Evolutionary conservation across 2,113 vertebrate species (phyloP).

Genomic region (Planiliza haematocheilus): DNA sequence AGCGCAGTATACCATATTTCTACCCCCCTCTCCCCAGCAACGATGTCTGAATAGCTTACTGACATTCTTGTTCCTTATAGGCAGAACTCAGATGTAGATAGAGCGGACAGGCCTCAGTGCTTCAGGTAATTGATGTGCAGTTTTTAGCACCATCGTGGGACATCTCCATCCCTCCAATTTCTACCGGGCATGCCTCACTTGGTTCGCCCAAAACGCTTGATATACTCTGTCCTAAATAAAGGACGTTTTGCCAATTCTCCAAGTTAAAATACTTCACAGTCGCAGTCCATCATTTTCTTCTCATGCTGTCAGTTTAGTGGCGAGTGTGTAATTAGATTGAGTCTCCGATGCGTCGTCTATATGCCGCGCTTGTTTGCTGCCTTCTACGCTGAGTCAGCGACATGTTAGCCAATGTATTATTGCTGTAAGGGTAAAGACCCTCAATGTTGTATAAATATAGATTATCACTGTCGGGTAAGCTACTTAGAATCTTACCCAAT

Average conservation of each 20-base stretch:
- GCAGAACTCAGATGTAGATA: conserved; percentile 57
- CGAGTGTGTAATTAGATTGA: conserved; percentile 34
- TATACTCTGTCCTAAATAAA: conserved; percentile 66
- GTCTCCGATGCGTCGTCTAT: neutral
- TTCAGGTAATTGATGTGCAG: conserved; percentile 79
- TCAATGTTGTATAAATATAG: conserved; percentile 24
- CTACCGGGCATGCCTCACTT: conserved; percentile 50
- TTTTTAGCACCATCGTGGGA: conserved; percentile 78
- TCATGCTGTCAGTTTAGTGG: conserved; percentile 28
- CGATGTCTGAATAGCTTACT: conserved; percentile 42
- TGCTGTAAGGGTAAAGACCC: conserved; percentile 4
- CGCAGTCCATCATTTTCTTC: conserved; percentile 33
- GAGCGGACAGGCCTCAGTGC: conserved; percentile 72
- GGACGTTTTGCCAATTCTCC: conserved; percentile 61
- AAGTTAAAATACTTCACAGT: conserved; percentile 51
- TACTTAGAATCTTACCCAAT: conserved; percentile 30
- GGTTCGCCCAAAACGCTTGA: conserved; percentile 64
- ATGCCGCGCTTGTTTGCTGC: conserved; percentile 9
- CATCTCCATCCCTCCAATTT: conserved; percentile 67
- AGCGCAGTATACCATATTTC: conserved; percentile 10
- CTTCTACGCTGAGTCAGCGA: neutral
- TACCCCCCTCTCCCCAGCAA: conserved; percentile 12
- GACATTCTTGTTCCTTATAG: conserved; percentile 61
- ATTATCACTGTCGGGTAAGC: conserved; percentile 28
- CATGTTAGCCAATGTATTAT: neutral